Conservation (phyloP, 1,140 invertebrate species). For the Aphaenogaster floridana region DNA sequence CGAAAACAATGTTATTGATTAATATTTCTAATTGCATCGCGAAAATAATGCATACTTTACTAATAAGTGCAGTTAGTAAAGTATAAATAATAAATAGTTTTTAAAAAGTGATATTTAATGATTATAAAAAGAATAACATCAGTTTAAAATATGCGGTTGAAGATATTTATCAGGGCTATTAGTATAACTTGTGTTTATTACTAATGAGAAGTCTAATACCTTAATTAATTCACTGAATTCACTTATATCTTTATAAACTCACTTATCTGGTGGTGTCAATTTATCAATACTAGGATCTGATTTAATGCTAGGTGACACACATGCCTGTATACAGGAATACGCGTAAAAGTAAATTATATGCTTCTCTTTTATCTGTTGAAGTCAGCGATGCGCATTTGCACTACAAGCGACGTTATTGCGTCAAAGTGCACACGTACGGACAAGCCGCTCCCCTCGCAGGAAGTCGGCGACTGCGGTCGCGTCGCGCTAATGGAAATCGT, state of each 20-base stretch:
- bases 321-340: background rate
- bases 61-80: background rate
- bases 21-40: background rate
- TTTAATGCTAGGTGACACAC: background rate
- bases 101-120: background rate
- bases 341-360: constrained; percentile 36
- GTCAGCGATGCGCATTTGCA: constrained; percentile 52
- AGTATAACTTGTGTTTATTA: background rate
- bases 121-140: background rate
- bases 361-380: constrained; percentile 21
- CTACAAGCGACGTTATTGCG: constrained; percentile 33
- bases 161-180: background rate
- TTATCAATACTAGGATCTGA: background rate
- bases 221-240: background rate
- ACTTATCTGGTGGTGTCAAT: background rate
- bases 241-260: background rate
- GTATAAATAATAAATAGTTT: background rate
- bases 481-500: constrained; percentile 83
- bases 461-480: constrained; percentile 79
- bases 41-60: background rate
- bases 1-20: background rate
- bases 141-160: background rate
- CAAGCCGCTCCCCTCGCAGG: constrained; percentile 70
- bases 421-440: constrained; percentile 47
- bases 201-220: background rate